phyloP scores from a whole-genome alignment of 1,140 invertebrate species.

The Mya arenaria region DNA sequence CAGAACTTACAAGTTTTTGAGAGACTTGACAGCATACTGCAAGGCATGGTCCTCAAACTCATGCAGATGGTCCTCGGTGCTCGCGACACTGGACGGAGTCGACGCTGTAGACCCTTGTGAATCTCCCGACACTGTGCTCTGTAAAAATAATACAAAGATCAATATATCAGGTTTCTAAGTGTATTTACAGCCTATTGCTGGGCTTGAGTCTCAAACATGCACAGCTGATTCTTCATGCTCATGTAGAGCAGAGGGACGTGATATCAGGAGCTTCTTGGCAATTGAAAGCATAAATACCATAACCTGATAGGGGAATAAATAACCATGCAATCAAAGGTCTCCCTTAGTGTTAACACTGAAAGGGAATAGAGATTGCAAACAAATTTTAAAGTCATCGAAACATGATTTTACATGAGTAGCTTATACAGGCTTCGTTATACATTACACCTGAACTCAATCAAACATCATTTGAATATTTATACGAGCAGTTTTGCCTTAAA shows the following conservation, averaged over 20 bases:
- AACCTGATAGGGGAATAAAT: too few species aligned
- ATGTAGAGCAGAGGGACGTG: constrained; percentile 71
- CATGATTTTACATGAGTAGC: too few species aligned
- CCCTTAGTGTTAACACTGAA: too few species aligned
- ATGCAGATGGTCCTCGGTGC: constrained; percentile 74
- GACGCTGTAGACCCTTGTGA: constrained; percentile 68
- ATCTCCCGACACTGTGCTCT: constrained; percentile 68
- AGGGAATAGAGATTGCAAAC: too few species aligned
- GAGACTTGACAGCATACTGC: constrained; percentile 77
- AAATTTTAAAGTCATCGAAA: too few species aligned
- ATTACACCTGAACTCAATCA: too few species aligned
- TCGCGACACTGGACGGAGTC: constrained; percentile 71
- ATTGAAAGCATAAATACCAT: constrained; percentile 65
- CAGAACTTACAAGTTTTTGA: constrained; percentile 78
- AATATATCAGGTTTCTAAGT: constrained; percentile 71
- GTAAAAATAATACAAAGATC: constrained; percentile 44
- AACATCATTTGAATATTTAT: too few species aligned
- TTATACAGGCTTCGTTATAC: too few species aligned
- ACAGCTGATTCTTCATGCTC: constrained; percentile 72
- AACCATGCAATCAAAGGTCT: too few species aligned
- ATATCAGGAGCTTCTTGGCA: constrained; percentile 64
- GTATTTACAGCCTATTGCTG: constrained; percentile 77
- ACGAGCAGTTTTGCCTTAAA: too few species aligned
- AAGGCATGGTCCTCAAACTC: constrained; percentile 78
- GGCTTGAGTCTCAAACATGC: constrained; percentile 77